Base-by-base conservation (phyloP, 2,888 invertebrate species). In the Allolobophora icterica region DNA sequence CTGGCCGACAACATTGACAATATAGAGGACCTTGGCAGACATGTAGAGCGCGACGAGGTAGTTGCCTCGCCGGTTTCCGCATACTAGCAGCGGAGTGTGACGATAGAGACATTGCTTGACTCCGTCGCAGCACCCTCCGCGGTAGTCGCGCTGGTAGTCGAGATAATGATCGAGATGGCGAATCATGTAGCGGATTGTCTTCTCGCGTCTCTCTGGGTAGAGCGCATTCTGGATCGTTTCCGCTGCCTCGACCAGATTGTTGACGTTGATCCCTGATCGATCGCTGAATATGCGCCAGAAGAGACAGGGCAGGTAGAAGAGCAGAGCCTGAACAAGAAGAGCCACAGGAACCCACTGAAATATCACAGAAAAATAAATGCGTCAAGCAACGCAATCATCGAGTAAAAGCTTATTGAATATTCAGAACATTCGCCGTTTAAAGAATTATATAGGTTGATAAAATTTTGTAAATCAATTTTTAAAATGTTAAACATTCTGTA, bases 281-380 rank as follows among this genome's bases (percentile, higher is more conserved):
- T 94, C 94, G 91, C 94, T 92, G 92, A 93, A 93, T 90, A 96
- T 94, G 33, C 96, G 93, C 96, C 96, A 96, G 45, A 96, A 92
- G 40, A 96, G 94, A 89, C 95, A 95, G 6, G 96, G 96, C 42
- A 96, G 93, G 94, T 96, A 96, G 94, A 96, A 96, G 45, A 96
- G 93, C 91, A 96, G 94, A 24, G 96, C 96, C 93, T 96, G 96
- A 52, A 96, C 94, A 40, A 96, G 94, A n/a, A 96, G 94, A 91
- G 96, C 94, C 95, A 96, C 94, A 92, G 96, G 95, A 92, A 95
- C 94, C 96, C 95, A 95, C 93, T 95, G 95, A 92, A 71, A 71
- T n/a, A 71, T 71, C 30, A 71, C 30, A 71, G 21, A n/a, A 6
- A 71, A 34, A 34, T 33, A 35, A 30, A 34, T 34, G 4, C 21